phyloP scores from a whole-genome alignment of 2,797 vertebrate species.

The Myoxocephalus aenaeus region DNA sequence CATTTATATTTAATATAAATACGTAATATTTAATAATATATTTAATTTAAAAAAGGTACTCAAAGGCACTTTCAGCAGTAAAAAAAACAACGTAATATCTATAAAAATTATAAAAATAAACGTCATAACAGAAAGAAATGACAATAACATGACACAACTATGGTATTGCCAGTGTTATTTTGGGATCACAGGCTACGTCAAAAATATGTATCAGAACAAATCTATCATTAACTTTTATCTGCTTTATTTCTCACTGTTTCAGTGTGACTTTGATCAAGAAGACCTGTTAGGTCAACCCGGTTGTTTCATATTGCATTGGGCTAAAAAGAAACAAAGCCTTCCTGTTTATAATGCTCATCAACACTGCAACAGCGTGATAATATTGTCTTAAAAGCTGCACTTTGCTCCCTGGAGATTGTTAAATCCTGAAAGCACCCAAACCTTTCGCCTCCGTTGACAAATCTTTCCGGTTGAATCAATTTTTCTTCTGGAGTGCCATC shows the following conservation, averaged over 20 bases:
- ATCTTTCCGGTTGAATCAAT: not conserved
- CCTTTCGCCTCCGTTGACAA: not conserved
- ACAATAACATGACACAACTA: not conserved
- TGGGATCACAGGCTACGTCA: not conserved
- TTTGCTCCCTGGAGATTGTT: constrained; percentile 27
- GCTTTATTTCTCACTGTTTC: not conserved
- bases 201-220: not conserved
- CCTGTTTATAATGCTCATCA: constrained; percentile 29
- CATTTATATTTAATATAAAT: not conserved
- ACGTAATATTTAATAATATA: not conserved
- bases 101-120: not conserved
- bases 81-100: too few relatives aligned
- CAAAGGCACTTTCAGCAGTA: not conserved
- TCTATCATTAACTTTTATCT: not conserved
- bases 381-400: constrained; percentile 36
- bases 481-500: not conserved
- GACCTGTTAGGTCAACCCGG: not conserved
- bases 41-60: not conserved
- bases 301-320: constrained; percentile 19
- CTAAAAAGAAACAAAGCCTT: constrained; percentile 11
- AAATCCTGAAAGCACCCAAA: constrained; percentile 25
- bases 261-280: not conserved
- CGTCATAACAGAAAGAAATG: not conserved
- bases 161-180: not conserved
- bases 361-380: constrained; percentile 9